Evolutionary conservation across 2,888 invertebrate species (phyloP), one percentile per base, ranked within the genome.

Genomic region (Chouioia cunea): DNA sequence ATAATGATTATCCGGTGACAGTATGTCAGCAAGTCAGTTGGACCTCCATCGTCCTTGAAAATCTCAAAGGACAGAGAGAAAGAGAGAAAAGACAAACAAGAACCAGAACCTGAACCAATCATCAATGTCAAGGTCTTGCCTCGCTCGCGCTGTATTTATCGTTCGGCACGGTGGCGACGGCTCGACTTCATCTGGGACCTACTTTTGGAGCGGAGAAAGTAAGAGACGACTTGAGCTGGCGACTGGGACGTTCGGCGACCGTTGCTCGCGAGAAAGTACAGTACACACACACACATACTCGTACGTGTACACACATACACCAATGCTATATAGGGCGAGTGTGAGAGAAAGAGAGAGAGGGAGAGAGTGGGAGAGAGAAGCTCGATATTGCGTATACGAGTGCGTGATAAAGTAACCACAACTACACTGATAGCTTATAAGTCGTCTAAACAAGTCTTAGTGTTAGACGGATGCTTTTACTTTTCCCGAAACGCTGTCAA

Each of bases 161-260:
- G 44, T 10, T 47, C n/a, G 27, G 14, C 44, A 47, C 57, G 48
- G 67, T 47, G 67, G 74, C 75, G 58, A 78, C 77, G 77, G 78
- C 77, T 77, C 77, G 77, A 77, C 77, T 77, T 79, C 80, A 81
- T 83, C 83, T 79, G 80, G 80, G 82, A 81, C 84, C 84, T 84
- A 84, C 84, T 83, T 84, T 81, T 82, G 75, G 77, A 76, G 53
- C 60, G 79, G 80, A 82, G 81, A 82, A 82, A 82, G 82, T 82
- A 81, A 80, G 79, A 81, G 77, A 77, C 78, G 75, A 64, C 36
- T 36, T 10, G 10, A 36, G 1, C 1, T 10, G 27, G 50, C 73
- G 75, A 74, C 76, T 77, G 76, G 76, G 77, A 36, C 43, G 64
- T 76, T 76, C 75, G 77, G 79, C 79, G 78, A 54, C n/a, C 78